Conservation (phyloP, 2,888 invertebrate genomes). For the Xylota segnis region DNA sequence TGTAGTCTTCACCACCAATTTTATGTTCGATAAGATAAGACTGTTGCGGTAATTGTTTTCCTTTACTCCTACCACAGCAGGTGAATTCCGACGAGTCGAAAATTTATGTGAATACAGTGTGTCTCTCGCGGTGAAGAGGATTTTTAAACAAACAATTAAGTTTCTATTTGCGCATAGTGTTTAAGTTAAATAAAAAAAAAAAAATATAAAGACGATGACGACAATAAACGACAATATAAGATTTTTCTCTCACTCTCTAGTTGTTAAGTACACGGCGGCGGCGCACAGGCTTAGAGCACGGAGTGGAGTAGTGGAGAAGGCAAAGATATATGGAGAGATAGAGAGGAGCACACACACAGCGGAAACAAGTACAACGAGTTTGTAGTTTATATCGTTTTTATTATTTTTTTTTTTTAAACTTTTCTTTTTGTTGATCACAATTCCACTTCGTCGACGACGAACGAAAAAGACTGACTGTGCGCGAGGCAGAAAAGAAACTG, state of each 20-base stretch:
- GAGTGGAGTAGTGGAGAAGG: constrained; percentile 57
- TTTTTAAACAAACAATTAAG: constrained; percentile 70
- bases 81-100: constrained; percentile 51
- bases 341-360: constrained; percentile 71
- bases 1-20: constrained; percentile 33
- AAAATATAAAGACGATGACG: constrained; percentile 17
- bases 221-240: constrained; percentile 55
- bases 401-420: constrained; percentile 37
- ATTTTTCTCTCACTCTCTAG: constrained; percentile 73
- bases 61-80: constrained; percentile 41
- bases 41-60: constrained; percentile 38
- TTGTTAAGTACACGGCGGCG: constrained; percentile 67
- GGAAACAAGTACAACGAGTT: constrained; percentile 77
- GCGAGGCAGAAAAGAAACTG: constrained; percentile 75
- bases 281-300: constrained; percentile 67
- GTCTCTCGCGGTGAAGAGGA: constrained; percentile 57
- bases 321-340: constrained; percentile 41
- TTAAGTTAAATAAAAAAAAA: constrained; percentile 40
- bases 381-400: constrained; percentile 63
- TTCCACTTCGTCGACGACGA: constrained; percentile 62
- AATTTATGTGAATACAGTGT: constrained; percentile 33
- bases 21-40: constrained; percentile 56
- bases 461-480: constrained; percentile 68
- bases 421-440: constrained; percentile 43
- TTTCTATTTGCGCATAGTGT: constrained; percentile 73